Evolutionary conservation across 2,113 vertebrate genomes (phyloP).

Genomic region (Perca flavescens): DNA sequence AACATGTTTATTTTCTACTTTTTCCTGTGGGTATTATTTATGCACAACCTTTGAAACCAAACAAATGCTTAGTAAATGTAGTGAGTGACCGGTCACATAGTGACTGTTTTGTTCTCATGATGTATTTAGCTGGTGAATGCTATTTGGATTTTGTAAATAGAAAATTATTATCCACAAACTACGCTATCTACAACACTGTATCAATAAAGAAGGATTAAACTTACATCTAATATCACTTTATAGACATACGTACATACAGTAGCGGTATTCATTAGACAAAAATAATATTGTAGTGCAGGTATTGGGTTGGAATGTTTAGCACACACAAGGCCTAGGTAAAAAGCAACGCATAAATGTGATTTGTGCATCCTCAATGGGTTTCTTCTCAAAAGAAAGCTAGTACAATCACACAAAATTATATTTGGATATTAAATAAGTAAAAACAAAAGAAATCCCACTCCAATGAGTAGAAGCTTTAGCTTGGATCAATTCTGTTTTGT

Average conservation of each 20-base stretch:
- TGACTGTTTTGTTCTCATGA: background rate
- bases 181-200: conserved; percentile 17
- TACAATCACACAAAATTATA: conserved; percentile 33
- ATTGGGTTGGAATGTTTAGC: background rate
- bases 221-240: conserved; percentile 24
- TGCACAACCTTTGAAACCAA: background rate
- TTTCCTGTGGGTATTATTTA: background rate
- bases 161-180: conserved; percentile 19
- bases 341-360: conserved; percentile 61
- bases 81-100: conserved; percentile 5
- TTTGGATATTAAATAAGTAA: conserved; percentile 14
- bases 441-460: background rate
- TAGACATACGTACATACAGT: background rate
- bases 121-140: conserved; percentile 29
- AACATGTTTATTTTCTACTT: background rate
- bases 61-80: conserved; percentile 4
- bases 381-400: conserved; percentile 25
- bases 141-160: conserved; percentile 32
- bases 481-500: conserved; percentile 28
- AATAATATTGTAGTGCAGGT: conserved; percentile 52
- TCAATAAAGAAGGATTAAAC: conserved; percentile 30
- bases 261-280: conserved; percentile 6
- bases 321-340: conserved; percentile 18
- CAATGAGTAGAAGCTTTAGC: conserved; percentile 1
- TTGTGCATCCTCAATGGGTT: conserved; percentile 53